Base-by-base conservation (phyloP, 2,797 vertebrate species). In the Adrianichthys oophorus region DNA sequence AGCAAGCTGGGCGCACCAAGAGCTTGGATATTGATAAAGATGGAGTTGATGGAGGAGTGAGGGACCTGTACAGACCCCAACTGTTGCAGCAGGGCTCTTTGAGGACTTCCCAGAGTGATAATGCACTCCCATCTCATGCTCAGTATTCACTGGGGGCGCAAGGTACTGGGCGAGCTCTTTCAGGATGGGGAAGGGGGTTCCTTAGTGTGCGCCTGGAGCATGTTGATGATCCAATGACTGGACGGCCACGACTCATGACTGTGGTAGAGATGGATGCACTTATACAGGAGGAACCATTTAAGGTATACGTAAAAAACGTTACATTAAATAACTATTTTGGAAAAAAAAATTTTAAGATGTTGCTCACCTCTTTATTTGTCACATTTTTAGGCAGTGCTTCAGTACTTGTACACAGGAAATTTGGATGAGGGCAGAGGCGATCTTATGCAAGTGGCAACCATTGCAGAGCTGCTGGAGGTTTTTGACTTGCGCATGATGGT, bases 401-500 rank as follows among this genome's bases (percentile, higher is more conserved):
- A 95, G 52, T 95, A 96, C 83, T 75, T 97, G 45, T 97, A 96
- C 87, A 96, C 93, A 0, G 95, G 95, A 37, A 85, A 75, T 51
- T 86, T 97, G 74, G 93, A 95, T 13, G 91, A 94, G 84, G 81
- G 80, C 18, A 80, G 92, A 14, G 84, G 88, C 0, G 93, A 95
- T 75, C 91, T 97, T 65, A 92, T 93, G 89, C 94, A 95, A 87
- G 94, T 96, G 73, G 95, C 94, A n/a, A 92, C 92, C 83, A 95
- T 97, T 0, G 95, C 95, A 0, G 95, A 96, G 87, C 90, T 95
- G 54, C 92, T 97, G 1, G 95, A 97, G 80, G 95, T 96, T 70
- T 97, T 97, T 4, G 95, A 97, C 87, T 80, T 96, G 79, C 92
- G 95, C 59, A 97, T 96, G 95, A 97, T 96, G 95, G 95, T 97